phyloP scores from a whole-genome alignment of 2,888 invertebrate genomes.

The Monopis laevigella region DNA sequence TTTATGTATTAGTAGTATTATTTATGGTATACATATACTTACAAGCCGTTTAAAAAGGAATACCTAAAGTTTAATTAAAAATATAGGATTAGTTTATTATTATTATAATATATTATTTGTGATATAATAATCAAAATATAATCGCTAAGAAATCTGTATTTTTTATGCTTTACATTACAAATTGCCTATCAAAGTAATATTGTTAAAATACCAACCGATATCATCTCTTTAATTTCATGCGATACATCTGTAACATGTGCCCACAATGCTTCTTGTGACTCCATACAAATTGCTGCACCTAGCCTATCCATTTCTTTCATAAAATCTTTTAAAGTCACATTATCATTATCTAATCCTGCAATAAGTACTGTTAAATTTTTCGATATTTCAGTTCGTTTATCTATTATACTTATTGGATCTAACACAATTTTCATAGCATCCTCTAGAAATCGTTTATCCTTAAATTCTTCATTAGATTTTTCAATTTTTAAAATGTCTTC shows the following conservation, averaged over 20 bases:
- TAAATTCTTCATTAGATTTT: constrained; percentile 37
- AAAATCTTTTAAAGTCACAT: constrained; percentile 39
- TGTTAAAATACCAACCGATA: no score
- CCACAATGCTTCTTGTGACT: constrained; percentile 53
- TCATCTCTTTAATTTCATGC: constrained; percentile 42
- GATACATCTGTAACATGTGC: constrained; percentile 51
- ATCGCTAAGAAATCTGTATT: neutral
- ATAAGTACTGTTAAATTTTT: constrained; percentile 40
- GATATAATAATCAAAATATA: no score
- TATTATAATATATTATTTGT: no score
- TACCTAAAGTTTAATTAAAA: no score
- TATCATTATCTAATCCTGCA: constrained; percentile 38
- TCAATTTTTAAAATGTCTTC: no score
- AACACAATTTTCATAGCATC: constrained; percentile 50
- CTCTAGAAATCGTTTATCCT: constrained; percentile 48
- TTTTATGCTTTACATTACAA: no score
- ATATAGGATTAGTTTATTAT: no score
- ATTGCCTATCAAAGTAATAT: no score
- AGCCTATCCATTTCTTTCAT: constrained; percentile 54
- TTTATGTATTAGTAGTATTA: no score
- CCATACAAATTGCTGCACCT: constrained; percentile 52
- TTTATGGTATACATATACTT: no score
- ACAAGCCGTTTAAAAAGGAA: no score
- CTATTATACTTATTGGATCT: constrained; percentile 38
- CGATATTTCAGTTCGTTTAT: constrained; percentile 32